Conservation (phyloP, 2,888 invertebrate genomes). For the Auanema sp. region DNA sequence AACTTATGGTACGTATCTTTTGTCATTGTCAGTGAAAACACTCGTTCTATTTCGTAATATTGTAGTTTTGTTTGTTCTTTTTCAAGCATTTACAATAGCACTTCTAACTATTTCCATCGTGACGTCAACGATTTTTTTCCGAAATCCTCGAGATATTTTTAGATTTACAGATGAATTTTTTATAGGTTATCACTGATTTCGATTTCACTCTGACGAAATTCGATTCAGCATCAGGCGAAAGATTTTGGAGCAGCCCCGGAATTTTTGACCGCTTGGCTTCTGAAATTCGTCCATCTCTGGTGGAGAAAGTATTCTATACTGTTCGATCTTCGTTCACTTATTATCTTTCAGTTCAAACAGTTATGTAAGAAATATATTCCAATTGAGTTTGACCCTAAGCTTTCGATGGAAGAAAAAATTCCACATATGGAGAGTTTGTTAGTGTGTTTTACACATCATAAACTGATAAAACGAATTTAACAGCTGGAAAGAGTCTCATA, state of each 20-base stretch:
- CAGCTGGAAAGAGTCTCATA: slow-evolving; percentile 17
- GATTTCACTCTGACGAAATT: slow-evolving; percentile 60
- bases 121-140: not conserved
- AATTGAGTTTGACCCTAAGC: slow-evolving; percentile 66
- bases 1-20: slow-evolving; percentile 14
- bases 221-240: slow-evolving; percentile 46
- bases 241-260: slow-evolving; percentile 59
- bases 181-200: slow-evolving; percentile 59
- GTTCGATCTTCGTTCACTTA: no score
- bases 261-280: slow-evolving; percentile 55
- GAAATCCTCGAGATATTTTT: not conserved
- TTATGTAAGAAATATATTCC: slow-evolving; percentile 53
- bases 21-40: not conserved
- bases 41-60: no score
- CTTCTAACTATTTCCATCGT: no score
- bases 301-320: slow-evolving; percentile 32
- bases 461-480: slow-evolving; percentile 23
- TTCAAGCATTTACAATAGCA: no score
- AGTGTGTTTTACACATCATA: slow-evolving; percentile 63
- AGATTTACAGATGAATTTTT: not conserved
- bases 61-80: no score
- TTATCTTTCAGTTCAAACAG: slow-evolving; percentile 41
- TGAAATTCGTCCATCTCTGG: slow-evolving; percentile 41
- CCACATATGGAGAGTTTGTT: slow-evolving; percentile 69
- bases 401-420: slow-evolving; percentile 66